Evolutionary conservation across 1,140 invertebrate species (phyloP), one percentile per base, ranked within the genome.

Genomic region (Drosophila kepulauana): DNA sequence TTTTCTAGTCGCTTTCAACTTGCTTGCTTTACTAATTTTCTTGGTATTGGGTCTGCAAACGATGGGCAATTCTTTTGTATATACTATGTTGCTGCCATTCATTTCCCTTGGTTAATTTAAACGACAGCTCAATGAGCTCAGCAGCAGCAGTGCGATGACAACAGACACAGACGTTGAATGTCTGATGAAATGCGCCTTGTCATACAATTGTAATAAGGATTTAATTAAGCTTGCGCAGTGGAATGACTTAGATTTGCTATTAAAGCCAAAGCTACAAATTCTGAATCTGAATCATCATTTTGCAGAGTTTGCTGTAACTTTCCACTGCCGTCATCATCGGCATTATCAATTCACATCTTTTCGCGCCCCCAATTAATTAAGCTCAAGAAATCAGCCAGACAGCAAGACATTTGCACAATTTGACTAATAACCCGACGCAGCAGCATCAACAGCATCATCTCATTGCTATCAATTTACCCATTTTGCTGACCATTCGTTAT

Each of bases 51-150:
- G 13, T 73, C 63, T 38, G 54, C 15, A 25, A 59, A 67, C 67
- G 33, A 59, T 67, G 63, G 41, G 45, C 51, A 59, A 56, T 73
- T 73, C 63, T 68, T 66, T 54, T 28, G 5, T 64, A 20, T 63
- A 51, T 35, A 35, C 25, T 30, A 10, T 33, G 28, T 69, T 38
- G 45, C 51, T 45, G 56, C 30, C 41, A 52, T 73, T 73, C 13
- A 56, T 65, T 65, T 65, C 13, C 63, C 51, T 65, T 46, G 54
- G 30, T 49, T 74, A 62, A 69, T 69, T 69, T 69, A 74, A 74
- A 69, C 52, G 65, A 69, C 49, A 68, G 64, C 48, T 38, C 56
- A 67, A 73, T 73, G 70, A 73, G 64, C 70, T 73, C 70, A 73
- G 64, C 63, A 25, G 30, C 30, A 33, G 41, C 25, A 54, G 64